These are phyloP conservation scores for Chelon labrosus DNA, from an alignment of 2,797 vertebrate species.

Conservation along the genomic window DNA sequence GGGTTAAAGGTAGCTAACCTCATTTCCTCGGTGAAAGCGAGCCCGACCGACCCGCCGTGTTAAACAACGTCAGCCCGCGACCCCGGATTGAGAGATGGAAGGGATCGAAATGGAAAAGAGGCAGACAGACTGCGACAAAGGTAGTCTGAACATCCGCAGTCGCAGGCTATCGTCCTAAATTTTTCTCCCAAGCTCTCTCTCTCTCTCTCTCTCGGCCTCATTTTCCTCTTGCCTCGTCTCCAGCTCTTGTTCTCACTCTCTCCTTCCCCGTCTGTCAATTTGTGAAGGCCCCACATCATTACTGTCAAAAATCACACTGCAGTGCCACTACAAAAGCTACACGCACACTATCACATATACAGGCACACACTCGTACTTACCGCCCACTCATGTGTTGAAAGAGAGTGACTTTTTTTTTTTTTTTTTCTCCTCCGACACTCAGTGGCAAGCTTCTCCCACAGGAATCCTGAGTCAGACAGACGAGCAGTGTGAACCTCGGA, in stretches of 20 bases:
- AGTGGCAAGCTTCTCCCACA: slow-evolving; percentile 59
- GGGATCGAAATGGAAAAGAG: slow-evolving; percentile 14
- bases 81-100: slow-evolving; percentile 34
- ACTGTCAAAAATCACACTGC: slow-evolving; percentile 71
- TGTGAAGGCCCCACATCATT: slow-evolving; percentile 69
- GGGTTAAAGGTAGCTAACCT: slow-evolving; percentile 57
- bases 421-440: slow-evolving; percentile 56
- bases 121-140: slow-evolving; percentile 8
- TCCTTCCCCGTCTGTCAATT: slow-evolving; percentile 64
- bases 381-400: slow-evolving; percentile 65
- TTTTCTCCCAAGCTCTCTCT: slow-evolving; percentile 27
- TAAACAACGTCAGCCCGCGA: slow-evolving; percentile 43
- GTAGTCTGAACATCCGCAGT: slow-evolving; percentile 17
- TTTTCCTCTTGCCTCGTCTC: slow-evolving; percentile 38
- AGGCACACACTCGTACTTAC: slow-evolving; percentile 43
- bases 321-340: slow-evolving; percentile 59
- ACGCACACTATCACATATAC: slow-evolving; percentile 43
- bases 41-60: slow-evolving; percentile 40
- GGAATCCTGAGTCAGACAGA: slow-evolving; percentile 65
- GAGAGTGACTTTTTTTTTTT: slow-evolving; percentile 57
- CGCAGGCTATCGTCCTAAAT: slow-evolving; percentile 33
- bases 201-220: slow-evolving; percentile 1
- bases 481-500: slow-evolving; percentile 51
- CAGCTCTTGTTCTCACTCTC: slow-evolving; percentile 55
- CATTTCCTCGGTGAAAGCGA: slow-evolving; percentile 55